phyloP scores from a whole-genome alignment of 2,113 vertebrate genomes.

The Gymnogyps californianus region DNA sequence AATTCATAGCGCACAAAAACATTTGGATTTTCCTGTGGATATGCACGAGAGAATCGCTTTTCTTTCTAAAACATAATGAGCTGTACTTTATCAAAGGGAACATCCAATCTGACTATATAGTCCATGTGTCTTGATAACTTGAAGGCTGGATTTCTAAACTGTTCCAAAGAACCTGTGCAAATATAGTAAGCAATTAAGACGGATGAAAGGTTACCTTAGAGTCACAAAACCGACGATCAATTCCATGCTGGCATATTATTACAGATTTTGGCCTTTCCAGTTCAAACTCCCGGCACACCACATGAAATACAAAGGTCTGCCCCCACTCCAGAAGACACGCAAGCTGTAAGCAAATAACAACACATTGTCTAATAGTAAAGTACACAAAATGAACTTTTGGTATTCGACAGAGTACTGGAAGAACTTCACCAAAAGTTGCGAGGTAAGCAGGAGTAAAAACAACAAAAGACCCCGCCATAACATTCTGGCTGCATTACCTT shows the following conservation, averaged over 20 bases:
- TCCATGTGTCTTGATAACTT: not conserved
- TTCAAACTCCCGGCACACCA: slow-evolving; percentile 91
- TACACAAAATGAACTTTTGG: not conserved
- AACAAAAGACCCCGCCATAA: not conserved
- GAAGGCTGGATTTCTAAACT: not conserved
- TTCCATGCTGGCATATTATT: slow-evolving; percentile 92
- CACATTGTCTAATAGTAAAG: not conserved
- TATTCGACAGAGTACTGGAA: not conserved
- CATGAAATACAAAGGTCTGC: slow-evolving; percentile 91
- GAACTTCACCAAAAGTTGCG: not conserved
- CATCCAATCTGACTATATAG: not conserved
- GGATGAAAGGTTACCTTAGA: slow-evolving; percentile 80
- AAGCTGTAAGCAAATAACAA: slow-evolving; percentile 72
- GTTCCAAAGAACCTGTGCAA: not conserved
- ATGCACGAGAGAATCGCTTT: accelerated
- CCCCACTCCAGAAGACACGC: slow-evolving; percentile 90
- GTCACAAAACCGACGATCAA: slow-evolving; percentile 89
- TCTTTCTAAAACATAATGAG: not conserved
- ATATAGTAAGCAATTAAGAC: accelerated
- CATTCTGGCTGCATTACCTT: not conserved
- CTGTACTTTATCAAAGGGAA: not conserved
- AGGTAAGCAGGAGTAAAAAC: not conserved
- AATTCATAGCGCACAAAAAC: not conserved
- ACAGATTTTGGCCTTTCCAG: slow-evolving; percentile 93
- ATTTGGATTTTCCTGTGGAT: no score